Evolutionary conservation across 2,888 invertebrate genomes (phyloP).

Genomic region (Melieria omissa): DNA sequence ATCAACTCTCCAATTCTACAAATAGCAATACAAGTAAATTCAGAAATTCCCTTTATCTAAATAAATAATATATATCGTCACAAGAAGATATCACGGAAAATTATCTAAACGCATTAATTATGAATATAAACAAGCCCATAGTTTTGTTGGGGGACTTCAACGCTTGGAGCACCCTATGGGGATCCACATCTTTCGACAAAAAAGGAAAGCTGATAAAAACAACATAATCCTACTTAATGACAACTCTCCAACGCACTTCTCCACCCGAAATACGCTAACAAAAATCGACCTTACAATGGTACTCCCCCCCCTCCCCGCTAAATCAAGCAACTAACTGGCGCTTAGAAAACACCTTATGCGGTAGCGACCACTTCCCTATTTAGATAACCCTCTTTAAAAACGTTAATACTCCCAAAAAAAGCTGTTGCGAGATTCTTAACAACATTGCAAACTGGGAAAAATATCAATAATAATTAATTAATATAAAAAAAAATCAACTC

Average conservation of each 20-base stretch:
- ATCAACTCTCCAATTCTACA: too few species aligned
- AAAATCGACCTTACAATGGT: constrained; percentile 10
- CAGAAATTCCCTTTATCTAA: too few species aligned
- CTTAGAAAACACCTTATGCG: too few species aligned
- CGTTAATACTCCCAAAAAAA: background rate
- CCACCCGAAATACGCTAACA: background rate
- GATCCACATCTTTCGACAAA: constrained; percentile 1
- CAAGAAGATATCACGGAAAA: too few species aligned
- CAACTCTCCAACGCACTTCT: constrained; percentile 22
- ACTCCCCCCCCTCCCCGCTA: constrained; percentile 3
- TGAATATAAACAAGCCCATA: too few species aligned
- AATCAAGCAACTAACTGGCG: background rate
- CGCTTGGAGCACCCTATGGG: constrained; percentile 17
- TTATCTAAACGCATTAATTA: too few species aligned
- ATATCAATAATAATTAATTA: background rate
- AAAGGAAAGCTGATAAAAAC: constrained; percentile 3
- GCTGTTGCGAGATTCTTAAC: too few species aligned
- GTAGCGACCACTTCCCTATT: constrained; percentile 23
- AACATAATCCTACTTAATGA: constrained; percentile 12
- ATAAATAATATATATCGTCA: too few species aligned
- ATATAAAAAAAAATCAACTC: too few species aligned
- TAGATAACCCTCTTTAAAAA: background rate
- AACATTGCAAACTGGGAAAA: background rate
- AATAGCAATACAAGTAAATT: too few species aligned
- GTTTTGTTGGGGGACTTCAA: too few species aligned